Evolutionary conservation across 2,797 vertebrate genomes (phyloP).

Genomic region (Dicrostonyx torquatus): DNA sequence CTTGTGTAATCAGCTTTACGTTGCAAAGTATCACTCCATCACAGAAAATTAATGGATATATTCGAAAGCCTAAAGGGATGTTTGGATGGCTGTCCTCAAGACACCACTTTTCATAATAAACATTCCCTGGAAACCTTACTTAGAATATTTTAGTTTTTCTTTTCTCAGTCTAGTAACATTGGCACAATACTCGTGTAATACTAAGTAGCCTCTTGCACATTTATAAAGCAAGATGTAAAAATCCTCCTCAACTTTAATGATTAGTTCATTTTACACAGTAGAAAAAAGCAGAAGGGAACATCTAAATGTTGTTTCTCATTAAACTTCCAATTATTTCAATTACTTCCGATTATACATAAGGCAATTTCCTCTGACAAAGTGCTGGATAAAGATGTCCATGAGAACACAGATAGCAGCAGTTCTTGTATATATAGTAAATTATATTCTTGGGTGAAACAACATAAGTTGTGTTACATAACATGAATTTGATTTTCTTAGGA

Average conservation of each 20-base stretch:
- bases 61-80: slow-evolving; percentile 37
- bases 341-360: slow-evolving; percentile 74
- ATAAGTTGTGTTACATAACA: slow-evolving; percentile 35
- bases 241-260: slow-evolving; percentile 65
- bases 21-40: slow-evolving; percentile 67
- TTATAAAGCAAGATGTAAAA: slow-evolving; percentile 64
- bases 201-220: slow-evolving; percentile 31
- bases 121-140: background rate
- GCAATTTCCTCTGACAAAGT: slow-evolving; percentile 76
- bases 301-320: slow-evolving; percentile 71
- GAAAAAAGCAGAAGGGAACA: slow-evolving; percentile 69
- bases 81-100: slow-evolving; percentile 73
- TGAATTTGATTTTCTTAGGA: slow-evolving; percentile 48
- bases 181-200: background rate
- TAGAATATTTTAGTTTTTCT: background rate
- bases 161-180: background rate
- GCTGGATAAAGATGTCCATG: slow-evolving; percentile 63
- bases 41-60: slow-evolving; percentile 61
- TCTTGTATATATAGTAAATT: slow-evolving; percentile 59
- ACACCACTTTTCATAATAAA: slow-evolving; percentile 29
- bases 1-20: slow-evolving; percentile 73
- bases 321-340: slow-evolving; percentile 79
- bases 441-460: background rate
- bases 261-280: slow-evolving; percentile 69
- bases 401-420: slow-evolving; percentile 64